phyloP scores from a whole-genome alignment of 2,113 vertebrate species.

The Todiramphus saurophagus region DNA sequence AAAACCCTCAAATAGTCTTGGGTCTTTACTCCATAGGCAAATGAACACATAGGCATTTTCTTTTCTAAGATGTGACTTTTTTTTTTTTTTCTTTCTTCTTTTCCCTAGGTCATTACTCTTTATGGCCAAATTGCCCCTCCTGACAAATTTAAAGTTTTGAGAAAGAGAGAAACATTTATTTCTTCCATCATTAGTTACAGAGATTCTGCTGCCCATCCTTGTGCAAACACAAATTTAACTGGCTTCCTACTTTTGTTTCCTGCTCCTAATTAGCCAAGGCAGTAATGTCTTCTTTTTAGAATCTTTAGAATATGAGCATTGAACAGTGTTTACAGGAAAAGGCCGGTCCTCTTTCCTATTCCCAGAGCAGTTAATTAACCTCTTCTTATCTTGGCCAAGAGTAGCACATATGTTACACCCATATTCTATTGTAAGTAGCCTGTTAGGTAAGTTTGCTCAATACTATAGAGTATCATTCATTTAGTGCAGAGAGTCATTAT shows the following conservation, averaged over 20 bases:
- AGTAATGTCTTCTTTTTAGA: neutral
- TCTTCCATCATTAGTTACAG: neutral
- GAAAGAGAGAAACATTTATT: neutral
- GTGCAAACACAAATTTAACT: neutral
- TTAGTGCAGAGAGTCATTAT: neutral
- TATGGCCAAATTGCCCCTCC: neutral
- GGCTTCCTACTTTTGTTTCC: conserved; percentile 25
- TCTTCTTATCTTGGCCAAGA: neutral
- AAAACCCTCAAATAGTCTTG: neutral
- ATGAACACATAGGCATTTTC: neutral
- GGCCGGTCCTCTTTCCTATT: neutral
- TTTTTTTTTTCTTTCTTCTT: neutral
- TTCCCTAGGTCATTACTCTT: neutral
- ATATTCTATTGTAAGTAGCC: neutral
- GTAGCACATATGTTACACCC: neutral
- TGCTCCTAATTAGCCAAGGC: neutral
- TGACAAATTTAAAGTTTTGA: neutral
- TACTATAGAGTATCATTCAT: neutral
- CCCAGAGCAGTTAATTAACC: neutral
- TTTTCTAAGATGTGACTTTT: neutral
- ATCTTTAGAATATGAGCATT: neutral
- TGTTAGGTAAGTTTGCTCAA: neutral
- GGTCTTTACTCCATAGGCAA: neutral
- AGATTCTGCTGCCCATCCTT: neutral
- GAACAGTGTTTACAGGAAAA: neutral